Base-by-base conservation (phyloP, 2,888 invertebrate genomes). In the Glyphotaelius pellucidus region DNA sequence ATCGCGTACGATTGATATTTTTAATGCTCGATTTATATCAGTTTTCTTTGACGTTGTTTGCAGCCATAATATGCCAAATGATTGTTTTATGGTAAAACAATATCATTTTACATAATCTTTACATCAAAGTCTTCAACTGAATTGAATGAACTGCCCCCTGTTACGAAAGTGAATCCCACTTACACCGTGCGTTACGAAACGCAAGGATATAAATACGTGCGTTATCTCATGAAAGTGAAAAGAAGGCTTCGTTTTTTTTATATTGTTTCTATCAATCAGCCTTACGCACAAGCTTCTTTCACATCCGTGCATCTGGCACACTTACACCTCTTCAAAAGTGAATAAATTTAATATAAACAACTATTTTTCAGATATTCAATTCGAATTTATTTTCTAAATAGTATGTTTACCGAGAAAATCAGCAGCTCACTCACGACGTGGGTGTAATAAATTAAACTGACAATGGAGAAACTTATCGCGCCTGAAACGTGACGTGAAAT, bases 381-480 rank as follows among this genome's bases (percentile, higher is more conserved):
- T 87, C 47, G 15, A 42, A 38, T 87, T 87, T 87, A 42, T 42
- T 87, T 52, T 87, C 86, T n/a, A 87, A 42, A 42, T 47, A 87
- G 42, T 87, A 42, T 47, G 52, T 38, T 52, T 52, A 52, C 52
- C 30, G 52, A 42, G 86, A 52, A 87, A 87, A 47, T 47, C 86
- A 12, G 35, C 52, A 87, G 35, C 30, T 87, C 42, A 42, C 42
- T 47, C 86, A 87, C 86, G 86, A 87, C 86, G 30, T 14, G 31
- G 30, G 30, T 52, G 31, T 87, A 31, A 87, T 47, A 87, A 87
- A 86, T 86, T 86, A 47, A 86, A 86, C n/a, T 87, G 86, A 87
- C 86, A 87, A 87, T 87, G 52, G 86, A 42, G 86, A 52, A 87
- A 87, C 86, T 31, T 30, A 42, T 87, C 38, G 42, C 42, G 52